phyloP scores from a whole-genome alignment of 2,888 invertebrate species.

The Argyra leucocephala region DNA sequence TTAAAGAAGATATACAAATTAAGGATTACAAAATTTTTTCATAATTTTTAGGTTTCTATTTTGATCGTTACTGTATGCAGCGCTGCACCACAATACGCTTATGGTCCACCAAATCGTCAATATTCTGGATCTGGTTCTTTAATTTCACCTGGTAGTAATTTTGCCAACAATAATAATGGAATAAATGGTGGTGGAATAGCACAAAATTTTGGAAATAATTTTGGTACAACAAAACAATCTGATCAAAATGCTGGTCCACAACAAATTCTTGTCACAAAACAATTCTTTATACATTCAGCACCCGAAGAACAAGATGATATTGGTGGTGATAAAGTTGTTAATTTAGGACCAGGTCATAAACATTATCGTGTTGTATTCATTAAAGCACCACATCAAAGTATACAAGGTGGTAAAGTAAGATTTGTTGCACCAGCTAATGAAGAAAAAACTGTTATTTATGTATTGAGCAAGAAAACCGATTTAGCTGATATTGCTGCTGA shows the following conservation, averaged over 20 bases:
- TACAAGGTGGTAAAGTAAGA: constrained; percentile 38
- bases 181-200: neutral
- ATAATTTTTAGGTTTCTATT: neutral
- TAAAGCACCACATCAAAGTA: constrained; percentile 41
- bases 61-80: neutral
- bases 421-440: constrained; percentile 36
- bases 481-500: constrained; percentile 36
- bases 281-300: constrained; percentile 38
- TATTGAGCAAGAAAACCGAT: constrained; percentile 40
- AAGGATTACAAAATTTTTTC: neutral
- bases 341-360: constrained; percentile 36
- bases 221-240: too few species aligned
- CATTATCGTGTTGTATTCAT: constrained; percentile 43
- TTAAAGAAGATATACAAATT: neutral
- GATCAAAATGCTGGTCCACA: too few species aligned
- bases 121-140: neutral
- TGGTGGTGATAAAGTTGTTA: constrained; percentile 25
- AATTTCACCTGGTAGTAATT: neutral
- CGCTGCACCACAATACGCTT: neutral
- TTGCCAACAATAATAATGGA: neutral
- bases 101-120: neutral
- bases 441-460: constrained; percentile 43
- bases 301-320: constrained; percentile 38
- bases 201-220: neutral
- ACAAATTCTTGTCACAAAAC: constrained; percentile 33